Evolutionary conservation across 2,113 vertebrate genomes (phyloP).

Genomic region (Rhadina sibilatrix): DNA sequence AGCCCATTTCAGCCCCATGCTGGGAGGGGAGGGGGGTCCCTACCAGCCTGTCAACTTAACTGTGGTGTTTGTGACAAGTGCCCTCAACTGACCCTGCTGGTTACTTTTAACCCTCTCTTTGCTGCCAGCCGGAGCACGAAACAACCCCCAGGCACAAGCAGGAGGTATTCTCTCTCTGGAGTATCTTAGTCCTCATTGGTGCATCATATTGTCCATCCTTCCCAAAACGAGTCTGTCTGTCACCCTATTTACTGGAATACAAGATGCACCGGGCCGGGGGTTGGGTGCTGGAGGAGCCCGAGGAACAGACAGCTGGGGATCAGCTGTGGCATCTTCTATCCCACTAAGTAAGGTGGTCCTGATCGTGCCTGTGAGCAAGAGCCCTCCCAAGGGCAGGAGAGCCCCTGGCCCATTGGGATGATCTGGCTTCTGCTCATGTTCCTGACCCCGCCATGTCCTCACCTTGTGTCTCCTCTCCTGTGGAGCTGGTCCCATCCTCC

Average conservation of each 20-base stretch:
- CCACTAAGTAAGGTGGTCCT: constrained; percentile 32
- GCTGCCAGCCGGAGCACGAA: constrained; percentile 91
- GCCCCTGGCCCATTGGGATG: constrained; percentile 15
- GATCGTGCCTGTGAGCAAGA: constrained; percentile 28
- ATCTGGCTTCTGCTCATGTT: constrained; percentile 20
- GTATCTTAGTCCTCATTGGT: constrained; percentile 47
- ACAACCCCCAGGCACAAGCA: constrained; percentile 93
- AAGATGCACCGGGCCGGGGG: constrained; percentile 19
- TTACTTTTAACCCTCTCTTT: constrained; percentile 77
- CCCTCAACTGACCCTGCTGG: constrained; percentile 73
- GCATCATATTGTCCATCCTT: constrained; percentile 33
- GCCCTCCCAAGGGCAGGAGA: constrained; percentile 4
- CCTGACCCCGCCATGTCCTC: background rate
- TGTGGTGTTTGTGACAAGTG: constrained; percentile 28
- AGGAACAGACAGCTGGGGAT: background rate
- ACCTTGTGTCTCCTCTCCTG: constrained; percentile 30
- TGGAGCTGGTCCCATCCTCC: background rate
- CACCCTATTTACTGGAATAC: constrained; percentile 62
- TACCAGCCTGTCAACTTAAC: background rate
- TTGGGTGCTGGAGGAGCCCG: background rate
- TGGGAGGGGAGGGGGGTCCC: background rate
- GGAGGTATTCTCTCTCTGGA: constrained; percentile 86
- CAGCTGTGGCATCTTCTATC: constrained; percentile 45
- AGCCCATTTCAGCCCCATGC: background rate
- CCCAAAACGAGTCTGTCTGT: constrained; percentile 42